Evolutionary conservation across 1,140 invertebrate species (phyloP).

Genomic region (Atta cephalotes): DNA sequence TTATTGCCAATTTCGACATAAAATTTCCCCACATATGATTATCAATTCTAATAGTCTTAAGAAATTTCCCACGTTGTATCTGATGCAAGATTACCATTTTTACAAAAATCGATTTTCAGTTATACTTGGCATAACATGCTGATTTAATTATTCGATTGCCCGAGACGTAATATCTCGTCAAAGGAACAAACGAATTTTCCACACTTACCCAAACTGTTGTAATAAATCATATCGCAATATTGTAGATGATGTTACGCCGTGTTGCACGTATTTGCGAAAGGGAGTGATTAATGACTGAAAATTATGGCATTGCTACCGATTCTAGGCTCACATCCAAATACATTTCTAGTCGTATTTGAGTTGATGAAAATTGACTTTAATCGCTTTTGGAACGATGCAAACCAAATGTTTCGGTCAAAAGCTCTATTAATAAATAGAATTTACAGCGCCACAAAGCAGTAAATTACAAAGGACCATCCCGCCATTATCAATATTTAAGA

Average conservation of each 20-base stretch:
- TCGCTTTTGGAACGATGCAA: not conserved
- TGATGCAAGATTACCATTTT: not conserved
- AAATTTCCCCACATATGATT: not conserved
- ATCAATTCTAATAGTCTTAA: not conserved
- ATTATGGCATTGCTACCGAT: not conserved
- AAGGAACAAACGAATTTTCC: slow-evolving; percentile 4
- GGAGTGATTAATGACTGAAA: slow-evolving; percentile 33
- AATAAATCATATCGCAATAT: slow-evolving; percentile 35
- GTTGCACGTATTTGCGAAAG: slow-evolving; percentile 35
- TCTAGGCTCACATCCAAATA: not conserved
- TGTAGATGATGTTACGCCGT: not conserved
- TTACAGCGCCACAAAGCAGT: not conserved
- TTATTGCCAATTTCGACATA: not conserved
- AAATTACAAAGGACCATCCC: not conserved
- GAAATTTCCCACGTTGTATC: slow-evolving; percentile 32
- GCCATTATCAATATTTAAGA: not conserved
- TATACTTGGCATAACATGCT: not conserved
- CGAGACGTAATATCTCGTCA: not conserved
- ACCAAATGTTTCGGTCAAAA: not conserved
- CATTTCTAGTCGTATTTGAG: not conserved
- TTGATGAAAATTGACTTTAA: slow-evolving; percentile 36
- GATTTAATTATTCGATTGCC: not conserved
- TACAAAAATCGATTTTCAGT: not conserved
- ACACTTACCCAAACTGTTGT: not conserved
- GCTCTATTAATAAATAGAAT: slow-evolving; percentile 23